Conservation (phyloP, 2,113 vertebrate species). For the Phylloscopus trochiloides region DNA sequence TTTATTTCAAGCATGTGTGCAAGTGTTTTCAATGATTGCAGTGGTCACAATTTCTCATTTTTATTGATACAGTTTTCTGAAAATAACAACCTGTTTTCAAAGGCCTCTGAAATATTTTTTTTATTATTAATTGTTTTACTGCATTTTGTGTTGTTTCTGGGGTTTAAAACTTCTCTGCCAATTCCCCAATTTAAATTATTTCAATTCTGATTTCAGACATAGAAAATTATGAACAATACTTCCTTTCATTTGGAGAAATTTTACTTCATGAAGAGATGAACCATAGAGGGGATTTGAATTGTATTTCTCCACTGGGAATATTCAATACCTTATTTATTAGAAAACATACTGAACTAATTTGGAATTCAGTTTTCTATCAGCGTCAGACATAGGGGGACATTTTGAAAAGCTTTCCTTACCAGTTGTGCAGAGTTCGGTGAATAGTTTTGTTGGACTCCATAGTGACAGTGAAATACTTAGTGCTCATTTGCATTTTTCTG, state of each 20-base stretch:
- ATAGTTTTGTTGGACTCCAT: neutral
- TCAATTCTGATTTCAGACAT: slow-evolving; percentile 56
- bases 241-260: slow-evolving; percentile 42
- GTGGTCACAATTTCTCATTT: neutral
- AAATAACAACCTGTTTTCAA: slow-evolving; percentile 36
- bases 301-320: neutral
- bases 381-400: neutral
- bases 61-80: neutral
- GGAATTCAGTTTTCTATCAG: neutral
- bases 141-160: neutral
- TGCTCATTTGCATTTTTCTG: rapidly evolving
- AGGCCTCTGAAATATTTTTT: neutral
- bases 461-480: neutral
- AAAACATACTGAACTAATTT: slow-evolving; percentile 2
- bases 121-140: slow-evolving; percentile 37
- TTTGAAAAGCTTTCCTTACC: neutral
- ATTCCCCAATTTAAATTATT: slow-evolving; percentile 58
- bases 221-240: slow-evolving; percentile 59
- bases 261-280: slow-evolving; percentile 48
- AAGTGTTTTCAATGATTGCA: neutral
- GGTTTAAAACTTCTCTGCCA: slow-evolving; percentile 38
- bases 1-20: slow-evolving; percentile 41
- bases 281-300: neutral
- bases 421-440: neutral
- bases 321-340: neutral